These are phyloP conservation scores for Phrynocephalus versicolor DNA, from an alignment of 2,113 vertebrate genomes.

Conservation along the genomic window DNA sequence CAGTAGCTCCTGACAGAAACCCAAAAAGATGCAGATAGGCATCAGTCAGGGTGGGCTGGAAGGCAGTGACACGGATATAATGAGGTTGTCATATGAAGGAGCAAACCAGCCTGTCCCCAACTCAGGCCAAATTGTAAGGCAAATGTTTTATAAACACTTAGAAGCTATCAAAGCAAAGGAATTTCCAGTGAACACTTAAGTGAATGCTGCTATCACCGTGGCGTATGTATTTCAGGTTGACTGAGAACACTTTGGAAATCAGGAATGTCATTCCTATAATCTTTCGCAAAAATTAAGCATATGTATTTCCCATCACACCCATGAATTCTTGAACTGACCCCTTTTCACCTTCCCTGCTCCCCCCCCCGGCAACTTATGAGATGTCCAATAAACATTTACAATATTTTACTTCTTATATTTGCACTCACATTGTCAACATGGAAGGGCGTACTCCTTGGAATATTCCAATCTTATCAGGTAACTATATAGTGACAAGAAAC, in stretches of 20 bases:
- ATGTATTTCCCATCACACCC: not conserved
- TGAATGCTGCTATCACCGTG: not conserved
- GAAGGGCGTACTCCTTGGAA: conserved; percentile 57
- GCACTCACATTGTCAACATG: conserved; percentile 45
- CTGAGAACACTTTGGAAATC: not conserved
- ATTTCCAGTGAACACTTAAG: not conserved
- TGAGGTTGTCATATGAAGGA: too few species aligned
- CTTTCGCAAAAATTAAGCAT: not conserved
- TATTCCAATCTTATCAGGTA: conserved; percentile 58
- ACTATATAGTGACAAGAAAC: conserved; percentile 52
- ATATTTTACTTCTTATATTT: conserved; percentile 55
- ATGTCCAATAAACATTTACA: not conserved
- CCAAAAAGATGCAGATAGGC: too few species aligned
- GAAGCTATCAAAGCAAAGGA: rapidly evolving
- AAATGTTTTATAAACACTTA: not conserved
- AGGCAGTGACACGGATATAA: too few species aligned
- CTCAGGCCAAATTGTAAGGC: too few species aligned
- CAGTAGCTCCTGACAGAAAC: too few species aligned
- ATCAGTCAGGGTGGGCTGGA: too few species aligned
- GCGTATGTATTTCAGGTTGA: not conserved
- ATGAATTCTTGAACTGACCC: not conserved
- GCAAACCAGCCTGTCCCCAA: too few species aligned
- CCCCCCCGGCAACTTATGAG: not conserved
- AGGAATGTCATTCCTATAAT: not conserved
- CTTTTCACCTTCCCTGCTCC: not conserved